Evolutionary conservation across 2,797 vertebrate genomes (phyloP).

Genomic region (Eremophila alpestris): DNA sequence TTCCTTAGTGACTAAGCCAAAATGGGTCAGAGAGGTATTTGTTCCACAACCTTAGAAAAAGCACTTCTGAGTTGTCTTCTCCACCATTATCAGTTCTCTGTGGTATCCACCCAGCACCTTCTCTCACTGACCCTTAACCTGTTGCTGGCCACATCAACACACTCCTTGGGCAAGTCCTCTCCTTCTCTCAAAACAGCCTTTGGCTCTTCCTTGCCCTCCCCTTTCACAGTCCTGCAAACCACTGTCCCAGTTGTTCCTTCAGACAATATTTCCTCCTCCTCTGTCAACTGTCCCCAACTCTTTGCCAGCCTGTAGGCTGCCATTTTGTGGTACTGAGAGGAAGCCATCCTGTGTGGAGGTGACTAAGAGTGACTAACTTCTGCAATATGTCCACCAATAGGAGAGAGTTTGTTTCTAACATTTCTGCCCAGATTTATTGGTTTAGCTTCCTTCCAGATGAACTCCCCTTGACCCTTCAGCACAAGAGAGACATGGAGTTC

Average conservation of each 20-base stretch:
- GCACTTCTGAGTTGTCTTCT: background rate
- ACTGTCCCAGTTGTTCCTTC: background rate
- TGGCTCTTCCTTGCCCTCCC: background rate
- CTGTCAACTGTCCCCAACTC: background rate
- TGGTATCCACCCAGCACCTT: background rate
- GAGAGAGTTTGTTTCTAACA: background rate
- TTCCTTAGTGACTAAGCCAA: constrained; percentile 29
- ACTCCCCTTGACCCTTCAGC: background rate
- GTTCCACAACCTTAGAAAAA: background rate
- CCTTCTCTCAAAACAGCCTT: background rate
- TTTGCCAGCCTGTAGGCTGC: background rate
- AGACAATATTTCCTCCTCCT: background rate
- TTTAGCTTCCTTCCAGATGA: background rate
- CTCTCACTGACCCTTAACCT: background rate
- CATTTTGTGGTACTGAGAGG: background rate
- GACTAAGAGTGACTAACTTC: background rate
- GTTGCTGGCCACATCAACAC: background rate
- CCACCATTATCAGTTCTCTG: background rate
- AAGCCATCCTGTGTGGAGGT: background rate
- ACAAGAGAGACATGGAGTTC: background rate
- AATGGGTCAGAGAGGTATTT: background rate
- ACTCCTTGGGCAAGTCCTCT: background rate
- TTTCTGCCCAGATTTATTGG: background rate
- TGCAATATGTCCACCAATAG: background rate
- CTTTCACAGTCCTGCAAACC: background rate